Conservation (phyloP, 2,113 vertebrate species). For the Promerops cafer region DNA sequence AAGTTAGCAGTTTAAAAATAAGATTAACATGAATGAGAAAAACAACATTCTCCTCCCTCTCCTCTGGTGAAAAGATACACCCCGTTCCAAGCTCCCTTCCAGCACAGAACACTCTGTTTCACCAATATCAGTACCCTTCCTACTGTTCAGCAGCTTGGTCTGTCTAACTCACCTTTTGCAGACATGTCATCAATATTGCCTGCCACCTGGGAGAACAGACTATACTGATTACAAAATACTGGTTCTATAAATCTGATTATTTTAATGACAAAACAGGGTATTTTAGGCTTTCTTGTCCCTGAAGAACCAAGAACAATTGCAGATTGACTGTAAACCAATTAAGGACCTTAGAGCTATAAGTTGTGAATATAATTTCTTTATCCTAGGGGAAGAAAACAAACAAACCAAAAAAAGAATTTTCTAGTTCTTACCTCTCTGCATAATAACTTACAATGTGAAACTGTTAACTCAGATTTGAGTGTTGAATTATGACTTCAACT, state of each 20-base stretch:
- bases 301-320: constrained; percentile 17
- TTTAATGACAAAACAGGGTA: constrained; percentile 29
- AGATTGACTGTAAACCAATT: constrained; percentile 33
- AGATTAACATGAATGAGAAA: not conserved
- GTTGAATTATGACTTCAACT: not conserved
- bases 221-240: not conserved
- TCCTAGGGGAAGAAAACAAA: not conserved
- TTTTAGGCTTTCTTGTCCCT: constrained; percentile 14
- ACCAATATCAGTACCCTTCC: not conserved
- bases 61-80: not conserved
- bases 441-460: not conserved
- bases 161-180: not conserved
- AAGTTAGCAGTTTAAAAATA: not conserved
- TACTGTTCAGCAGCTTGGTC: not conserved
- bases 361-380: not conserved
- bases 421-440: not conserved
- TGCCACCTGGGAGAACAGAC: not conserved
- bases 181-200: not conserved
- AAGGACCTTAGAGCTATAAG: not conserved
- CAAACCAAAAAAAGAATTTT: not conserved
- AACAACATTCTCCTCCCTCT: not conserved
- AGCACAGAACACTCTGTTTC: not conserved
- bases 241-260: constrained; percentile 17
- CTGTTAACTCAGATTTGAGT: not conserved
- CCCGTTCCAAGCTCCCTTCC: not conserved